Evolutionary conservation across 2,113 vertebrate species (phyloP), one percentile per base, ranked within the genome.

Genomic region (Deroptyus accipitrinus): DNA sequence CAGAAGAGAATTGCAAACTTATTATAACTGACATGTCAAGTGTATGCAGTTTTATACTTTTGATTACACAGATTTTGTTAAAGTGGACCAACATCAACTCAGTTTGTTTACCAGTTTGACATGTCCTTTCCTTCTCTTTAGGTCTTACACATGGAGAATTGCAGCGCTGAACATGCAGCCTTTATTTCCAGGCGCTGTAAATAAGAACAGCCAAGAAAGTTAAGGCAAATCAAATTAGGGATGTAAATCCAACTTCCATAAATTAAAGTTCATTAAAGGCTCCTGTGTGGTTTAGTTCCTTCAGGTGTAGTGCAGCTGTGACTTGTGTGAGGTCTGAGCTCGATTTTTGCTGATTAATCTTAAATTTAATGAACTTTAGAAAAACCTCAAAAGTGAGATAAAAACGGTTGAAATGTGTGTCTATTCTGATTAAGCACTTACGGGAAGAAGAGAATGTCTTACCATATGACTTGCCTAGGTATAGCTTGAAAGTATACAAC

Each of bases 61-160:
- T 66, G 77, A 94, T 92, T 88, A 77, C 62, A 77, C 10, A 78
- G 62, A 55, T 94, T 97, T 96, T 97, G 66, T 95, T 95, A 59
- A 96, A 96, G 86, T 91, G 4, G 35, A 48, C 22, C 61, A 46
- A 82, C 63, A 72, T 70, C 14, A 20, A 35, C 91, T 63, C 59
- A 84, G 11, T 81, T 92, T 78, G 18, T 73, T 93, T 92, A 55
- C 90, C 44, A 27, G 13, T 85, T 25, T 54, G 37, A 52, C 20
- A 11, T 33, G 15, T 78, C 69, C 69, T 95, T 85, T 85, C 70
- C n/a, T 76, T 95, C 81, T 84, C 68, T 87, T 93, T 83, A 90
- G 86, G 49, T 19, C 44, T 37, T n/a, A 37, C 20, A 13, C 15
- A 4, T 44, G 31, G 44, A 88, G 35, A 66, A 28, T 18, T n/a